Conservation (phyloP, 2,113 vertebrate genomes). For the Otolemur garnettii region DNA sequence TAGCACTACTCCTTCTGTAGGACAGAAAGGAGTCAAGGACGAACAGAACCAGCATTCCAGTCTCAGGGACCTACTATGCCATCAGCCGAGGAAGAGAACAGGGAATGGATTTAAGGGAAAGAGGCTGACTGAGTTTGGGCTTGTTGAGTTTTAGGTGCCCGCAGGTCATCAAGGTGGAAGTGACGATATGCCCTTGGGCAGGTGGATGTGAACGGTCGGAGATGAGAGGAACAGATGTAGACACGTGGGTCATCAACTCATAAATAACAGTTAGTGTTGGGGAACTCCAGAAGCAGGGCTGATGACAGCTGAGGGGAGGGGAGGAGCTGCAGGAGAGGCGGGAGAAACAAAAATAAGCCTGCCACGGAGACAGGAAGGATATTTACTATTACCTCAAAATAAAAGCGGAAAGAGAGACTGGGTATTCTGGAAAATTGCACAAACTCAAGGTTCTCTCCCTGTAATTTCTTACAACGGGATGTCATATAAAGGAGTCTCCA, state of each 20-base stretch:
- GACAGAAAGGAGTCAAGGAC: background rate
- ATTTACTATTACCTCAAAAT: background rate
- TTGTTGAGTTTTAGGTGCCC: background rate
- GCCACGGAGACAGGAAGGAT: background rate
- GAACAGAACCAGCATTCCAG: fast-evolving
- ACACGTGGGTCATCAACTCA: fast-evolving
- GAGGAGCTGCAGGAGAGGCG: no score
- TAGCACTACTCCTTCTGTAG: fast-evolving
- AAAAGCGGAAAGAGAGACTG: background rate
- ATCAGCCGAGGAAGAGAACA: no score
- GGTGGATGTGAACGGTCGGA: background rate
- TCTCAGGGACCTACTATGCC: fast-evolving
- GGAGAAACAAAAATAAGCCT: background rate
- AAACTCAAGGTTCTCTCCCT: background rate
- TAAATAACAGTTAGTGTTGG: fast-evolving
- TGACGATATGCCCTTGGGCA: background rate
- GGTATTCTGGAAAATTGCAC: background rate
- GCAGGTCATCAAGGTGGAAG: background rate
- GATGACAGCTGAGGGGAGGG: background rate
- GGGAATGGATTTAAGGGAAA: background rate
- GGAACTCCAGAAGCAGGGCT: background rate
- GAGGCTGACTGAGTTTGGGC: background rate
- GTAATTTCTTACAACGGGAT: background rate
- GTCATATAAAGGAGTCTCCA: background rate
- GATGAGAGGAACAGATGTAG: no score